Base-by-base conservation (phyloP, 2,888 invertebrate species). In the Imbricaverruca yamaguchii region DNA sequence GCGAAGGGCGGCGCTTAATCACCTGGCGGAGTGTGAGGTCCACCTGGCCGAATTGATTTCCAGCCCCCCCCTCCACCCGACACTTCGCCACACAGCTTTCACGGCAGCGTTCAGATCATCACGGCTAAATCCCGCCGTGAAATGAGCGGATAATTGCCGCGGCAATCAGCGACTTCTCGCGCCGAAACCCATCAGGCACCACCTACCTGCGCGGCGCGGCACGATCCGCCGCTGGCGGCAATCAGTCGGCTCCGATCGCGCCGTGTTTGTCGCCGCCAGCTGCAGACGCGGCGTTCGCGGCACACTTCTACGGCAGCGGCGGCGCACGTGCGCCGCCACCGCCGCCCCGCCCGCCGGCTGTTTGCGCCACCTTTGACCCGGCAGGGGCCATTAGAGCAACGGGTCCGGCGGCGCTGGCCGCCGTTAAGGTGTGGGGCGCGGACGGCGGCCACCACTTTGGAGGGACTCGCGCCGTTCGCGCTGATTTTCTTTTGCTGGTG, bases 251-350 rank as follows among this genome's bases (percentile, higher is more conserved):
- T 15, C 59, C 59, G 59, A 15, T 59, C 59, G 15, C 65, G 65
- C 65, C 61, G 61, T 18, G 65, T 15, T 15, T 15, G 59, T 15
- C 67, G 69, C 74, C 74, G 74, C 8, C 74, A 39, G 74, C 53
- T 21, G 74, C 74, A 55, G 39, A 69, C 39, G 74, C 74, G 21
- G 53, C 74, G 11, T 4, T 23, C 8, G 53, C 55, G 74, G 74
- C 74, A 74, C 74, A 74, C 74, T 74, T 74, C 74, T 74, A 55
- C 55, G 74, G 74, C 55, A 8, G 39, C 15, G 21, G 39, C 55
- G 21, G 74, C 53, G 74, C 74, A 69, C 69, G 69, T 69, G 74
- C 21, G 74, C n/a, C 65, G 61, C 23, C 8, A 23, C 59, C 59
- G n/a, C 65, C n/a, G 65, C 65, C 23, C 18, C 23, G 23, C n/a